Base-by-base conservation (phyloP, 2,888 invertebrate genomes). In the Stenurella melanura region DNA sequence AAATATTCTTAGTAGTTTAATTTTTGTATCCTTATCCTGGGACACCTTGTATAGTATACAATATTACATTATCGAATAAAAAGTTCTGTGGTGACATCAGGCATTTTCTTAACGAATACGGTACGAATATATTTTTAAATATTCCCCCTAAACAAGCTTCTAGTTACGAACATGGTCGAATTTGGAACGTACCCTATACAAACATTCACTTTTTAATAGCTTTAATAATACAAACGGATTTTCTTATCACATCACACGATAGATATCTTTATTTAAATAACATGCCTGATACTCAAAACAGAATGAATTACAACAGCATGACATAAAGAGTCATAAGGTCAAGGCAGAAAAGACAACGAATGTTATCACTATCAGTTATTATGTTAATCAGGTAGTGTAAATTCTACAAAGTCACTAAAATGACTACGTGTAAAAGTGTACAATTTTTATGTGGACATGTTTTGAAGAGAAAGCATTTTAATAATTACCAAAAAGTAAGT, bases 281-380 rank as follows among this genome's bases (percentile, higher is more conserved):
- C 6, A 9, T 34, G 30, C 15, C 26, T 21, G n/a, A 9, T 30
- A 60, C 21, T 21, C 7, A 26, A 26, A 15, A 12, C 11, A 4
- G 30, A 60, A 60, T 60, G 26, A 15, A 34, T 5, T 64, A n/a
- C n/a, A 34, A 34, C 38, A 64, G 4, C 17, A n/a, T n/a, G n/a
- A n/a, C n/a, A n/a, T n/a, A n/a, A 38, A 38, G 0, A 30, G 26
- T 54, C 38, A 15, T 70, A 70, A 70, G 69, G 69, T 66, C 58
- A 73, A 66, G 12, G 12, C 57, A 18, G 18, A 34, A 18, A 57
- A 70, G 34, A 69, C 58, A 69, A 69, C 30, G 11, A 57, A 17
- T 58, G 58, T 38, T 70, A 58, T 70, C 58, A 70, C 18, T 70
- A 58, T 70, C 58, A 70, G 69, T 34, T 70, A 34, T 38, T 58